Evolutionary conservation across 2,888 invertebrate species (phyloP).

Genomic region (Netelia virgata): DNA sequence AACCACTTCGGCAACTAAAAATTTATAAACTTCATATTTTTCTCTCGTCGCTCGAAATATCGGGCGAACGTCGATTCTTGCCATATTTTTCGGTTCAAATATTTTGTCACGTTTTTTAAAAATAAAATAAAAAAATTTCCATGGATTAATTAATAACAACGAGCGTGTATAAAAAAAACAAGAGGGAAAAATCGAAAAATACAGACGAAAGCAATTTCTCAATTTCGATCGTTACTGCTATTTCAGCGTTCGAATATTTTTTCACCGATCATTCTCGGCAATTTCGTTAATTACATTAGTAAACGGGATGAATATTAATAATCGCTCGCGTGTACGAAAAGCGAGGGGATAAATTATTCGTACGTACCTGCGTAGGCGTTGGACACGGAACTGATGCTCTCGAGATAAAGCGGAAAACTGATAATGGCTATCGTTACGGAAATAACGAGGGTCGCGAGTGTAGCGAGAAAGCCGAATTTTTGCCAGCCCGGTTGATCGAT

Average conservation of each 20-base stretch:
- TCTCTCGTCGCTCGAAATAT: too few species aligned
- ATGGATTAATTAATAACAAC: neutral
- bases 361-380: conserved; percentile 82
- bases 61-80: too few species aligned
- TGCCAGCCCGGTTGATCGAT: conserved; percentile 80
- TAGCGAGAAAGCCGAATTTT: conserved; percentile 85
- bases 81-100: too few species aligned
- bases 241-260: too few species aligned
- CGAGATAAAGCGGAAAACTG: conserved; percentile 86
- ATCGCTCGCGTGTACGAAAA: too few species aligned
- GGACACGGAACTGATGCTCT: conserved; percentile 81
- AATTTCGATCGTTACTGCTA: too few species aligned
- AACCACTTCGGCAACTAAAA: neutral
- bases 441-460: conserved; percentile 84
- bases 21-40: neutral
- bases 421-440: conserved; percentile 86
- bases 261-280: too few species aligned
- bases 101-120: too few species aligned
- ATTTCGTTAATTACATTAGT: neutral
- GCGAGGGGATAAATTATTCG: neutral
- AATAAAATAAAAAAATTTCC: too few species aligned
- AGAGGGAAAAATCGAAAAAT: neutral
- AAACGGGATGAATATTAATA: neutral
- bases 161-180: neutral
- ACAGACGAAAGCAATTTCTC: neutral